A percentile compares a stretch with the other conserved stretches of the same genome.
These are phyloP conservation scores for Zosterops japonicus DNA, from an alignment of 2,113 vertebrate species.

Conservation along the genomic window DNA sequence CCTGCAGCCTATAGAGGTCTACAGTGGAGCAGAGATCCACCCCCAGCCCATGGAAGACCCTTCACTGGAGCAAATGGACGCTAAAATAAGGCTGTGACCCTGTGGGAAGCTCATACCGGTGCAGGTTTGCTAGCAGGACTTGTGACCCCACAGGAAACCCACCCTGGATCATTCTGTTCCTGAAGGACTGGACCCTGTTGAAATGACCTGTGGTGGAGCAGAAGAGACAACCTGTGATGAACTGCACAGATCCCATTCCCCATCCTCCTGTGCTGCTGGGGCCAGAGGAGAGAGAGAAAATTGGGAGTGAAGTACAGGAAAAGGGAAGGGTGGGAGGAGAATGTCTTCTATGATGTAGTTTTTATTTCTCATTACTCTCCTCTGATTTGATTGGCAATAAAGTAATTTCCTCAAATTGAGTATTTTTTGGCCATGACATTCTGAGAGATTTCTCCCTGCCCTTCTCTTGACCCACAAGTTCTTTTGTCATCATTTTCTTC, in stretches of 20 bases:
- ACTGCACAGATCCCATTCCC: not conserved
- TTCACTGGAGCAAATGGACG: not conserved
- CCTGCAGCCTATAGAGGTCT: not conserved
- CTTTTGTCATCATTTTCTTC: not conserved
- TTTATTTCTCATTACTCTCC: not conserved
- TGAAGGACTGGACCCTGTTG: not conserved
- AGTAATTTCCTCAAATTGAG: not conserved
- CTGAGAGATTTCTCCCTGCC: not conserved
- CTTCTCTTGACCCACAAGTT: not conserved
- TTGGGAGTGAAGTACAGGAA: not conserved
- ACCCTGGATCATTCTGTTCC: not conserved
- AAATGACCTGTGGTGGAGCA: not conserved
- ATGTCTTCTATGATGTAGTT: not conserved
- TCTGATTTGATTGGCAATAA: not conserved
- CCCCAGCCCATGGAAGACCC: not conserved
- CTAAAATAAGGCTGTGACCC: not conserved
- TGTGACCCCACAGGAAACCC: not conserved
- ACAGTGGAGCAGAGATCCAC: not conserved
- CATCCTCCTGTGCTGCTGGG: accelerated
- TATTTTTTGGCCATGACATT: not conserved
- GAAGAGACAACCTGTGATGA: not conserved
- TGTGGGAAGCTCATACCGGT: not conserved
- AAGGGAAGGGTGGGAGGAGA: not conserved
- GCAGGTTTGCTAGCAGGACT: not conserved
- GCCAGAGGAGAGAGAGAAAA: not conserved